A percentile compares a stretch with the other conserved stretches of the same genome.
phyloP scores from a whole-genome alignment of 2,888 invertebrate genomes.

The Ariolimax columbianus region DNA sequence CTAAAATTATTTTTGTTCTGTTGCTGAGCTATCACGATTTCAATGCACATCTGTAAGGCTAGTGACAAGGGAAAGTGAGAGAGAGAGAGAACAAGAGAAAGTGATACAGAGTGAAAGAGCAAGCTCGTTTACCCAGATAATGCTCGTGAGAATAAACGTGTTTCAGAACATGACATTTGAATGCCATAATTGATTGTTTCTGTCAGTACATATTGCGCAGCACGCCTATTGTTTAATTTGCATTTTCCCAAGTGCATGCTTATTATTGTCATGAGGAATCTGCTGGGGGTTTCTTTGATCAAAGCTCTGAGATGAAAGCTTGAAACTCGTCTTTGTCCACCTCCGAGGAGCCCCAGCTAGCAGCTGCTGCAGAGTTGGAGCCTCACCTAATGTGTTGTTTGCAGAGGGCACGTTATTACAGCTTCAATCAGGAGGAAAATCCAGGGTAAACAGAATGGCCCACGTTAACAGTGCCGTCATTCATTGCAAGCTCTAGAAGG shows the following conservation, averaged over 20 bases:
- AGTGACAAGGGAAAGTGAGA: neutral
- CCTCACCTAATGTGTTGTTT: neutral
- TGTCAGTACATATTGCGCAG: neutral
- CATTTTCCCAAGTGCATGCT: neutral
- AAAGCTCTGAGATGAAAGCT: neutral
- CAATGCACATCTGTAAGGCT: neutral
- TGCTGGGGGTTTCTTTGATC: neutral
- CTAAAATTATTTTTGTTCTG: neutral
- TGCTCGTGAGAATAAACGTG: neutral
- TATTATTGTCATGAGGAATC: neutral
- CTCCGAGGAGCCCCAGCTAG: neutral
- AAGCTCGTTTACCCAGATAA: neutral
- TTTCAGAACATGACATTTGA: neutral
- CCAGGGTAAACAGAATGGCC: neutral
- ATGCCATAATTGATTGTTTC: conserved; percentile 6
- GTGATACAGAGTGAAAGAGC: too few species aligned
- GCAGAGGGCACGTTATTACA: neutral
- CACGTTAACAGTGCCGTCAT: neutral
- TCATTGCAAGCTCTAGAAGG: neutral
- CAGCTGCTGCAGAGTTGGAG: neutral
- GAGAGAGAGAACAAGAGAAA: neutral
- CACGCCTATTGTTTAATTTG: neutral
- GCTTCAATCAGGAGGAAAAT: conserved; percentile 12
- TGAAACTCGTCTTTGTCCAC: conserved; percentile 8
- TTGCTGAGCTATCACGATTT: neutral